phyloP scores from a whole-genome alignment of 1,140 invertebrate species.

The Dendroctonus ponderosae region DNA sequence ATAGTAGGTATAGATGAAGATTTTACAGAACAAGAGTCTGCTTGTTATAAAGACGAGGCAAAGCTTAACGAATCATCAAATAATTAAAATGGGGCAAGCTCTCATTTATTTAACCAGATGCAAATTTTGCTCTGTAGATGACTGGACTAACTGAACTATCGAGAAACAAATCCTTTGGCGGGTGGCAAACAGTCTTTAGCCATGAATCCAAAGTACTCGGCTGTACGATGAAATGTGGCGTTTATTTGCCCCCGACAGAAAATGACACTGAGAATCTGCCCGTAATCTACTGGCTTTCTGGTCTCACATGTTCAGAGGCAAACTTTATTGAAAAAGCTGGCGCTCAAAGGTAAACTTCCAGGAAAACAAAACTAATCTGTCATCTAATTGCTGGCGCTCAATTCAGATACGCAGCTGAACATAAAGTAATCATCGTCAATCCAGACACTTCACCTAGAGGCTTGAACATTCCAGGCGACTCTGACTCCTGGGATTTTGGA shows the following conservation, averaged over 20 bases:
- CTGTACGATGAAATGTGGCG: constrained; percentile 91
- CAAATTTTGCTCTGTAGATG: constrained; percentile 33
- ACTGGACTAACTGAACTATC: constrained; percentile 59
- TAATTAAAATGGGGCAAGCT: no score
- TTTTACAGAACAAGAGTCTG: no score
- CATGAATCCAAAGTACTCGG: constrained; percentile 78
- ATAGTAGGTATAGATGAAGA: no score
- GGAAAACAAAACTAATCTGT: neutral
- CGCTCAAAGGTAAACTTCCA: constrained; percentile 74
- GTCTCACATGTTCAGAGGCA: constrained; percentile 91
- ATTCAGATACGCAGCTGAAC: constrained; percentile 67
- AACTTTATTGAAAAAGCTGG: constrained; percentile 97
- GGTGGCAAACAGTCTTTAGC: constrained; percentile 80
- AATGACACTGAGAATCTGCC: constrained; percentile 70
- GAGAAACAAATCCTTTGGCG: constrained; percentile 75
- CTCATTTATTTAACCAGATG: no score
- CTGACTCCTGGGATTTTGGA: constrained; percentile 92
- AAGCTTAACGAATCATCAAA: no score
- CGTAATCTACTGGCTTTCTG: constrained; percentile 92
- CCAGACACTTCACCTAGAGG: constrained; percentile 96
- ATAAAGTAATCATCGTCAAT: constrained; percentile 81
- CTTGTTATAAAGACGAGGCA: no score
- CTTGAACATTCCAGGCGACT: constrained; percentile 84
- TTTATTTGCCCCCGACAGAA: constrained; percentile 78
- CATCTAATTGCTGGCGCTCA: neutral